Evolutionary conservation across 2,888 invertebrate species (phyloP).

Genomic region (Hyalella azteca): DNA sequence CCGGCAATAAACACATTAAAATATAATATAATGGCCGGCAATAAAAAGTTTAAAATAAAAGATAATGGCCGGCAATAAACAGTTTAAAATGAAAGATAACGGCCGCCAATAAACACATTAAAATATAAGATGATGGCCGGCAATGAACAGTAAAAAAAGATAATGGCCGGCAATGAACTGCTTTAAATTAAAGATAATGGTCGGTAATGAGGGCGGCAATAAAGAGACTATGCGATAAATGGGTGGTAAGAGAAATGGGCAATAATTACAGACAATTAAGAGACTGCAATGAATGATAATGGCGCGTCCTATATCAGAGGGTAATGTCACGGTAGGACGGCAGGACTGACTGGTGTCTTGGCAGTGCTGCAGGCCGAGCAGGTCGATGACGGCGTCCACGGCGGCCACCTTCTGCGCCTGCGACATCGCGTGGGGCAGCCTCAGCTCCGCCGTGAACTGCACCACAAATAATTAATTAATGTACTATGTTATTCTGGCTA

Average conservation of each 20-base stretch:
- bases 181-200: no score
- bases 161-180: no score
- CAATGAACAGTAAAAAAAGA: no score
- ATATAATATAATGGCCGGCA: no score
- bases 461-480: constrained; percentile 58
- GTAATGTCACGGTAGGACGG: background rate
- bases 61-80: no score
- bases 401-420: constrained; percentile 76
- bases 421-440: constrained; percentile 75
- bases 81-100: no score
- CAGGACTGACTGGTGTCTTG: constrained; percentile 73
- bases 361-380: constrained; percentile 75
- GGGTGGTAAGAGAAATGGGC: background rate
- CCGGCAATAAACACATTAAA: no score
- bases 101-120: no score
- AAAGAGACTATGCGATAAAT: background rate
- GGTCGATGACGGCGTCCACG: constrained; percentile 78
- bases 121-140: no score
- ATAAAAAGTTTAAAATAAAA: no score
- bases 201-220: no score
- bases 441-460: constrained; percentile 70
- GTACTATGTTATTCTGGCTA: no score
- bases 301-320: background rate
- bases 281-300: background rate
- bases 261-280: background rate